A percentile compares a stretch with the other conserved stretches of the same genome.
phyloP scores from a whole-genome alignment of 2,888 invertebrate species.

The Drosophila percnosoma region DNA sequence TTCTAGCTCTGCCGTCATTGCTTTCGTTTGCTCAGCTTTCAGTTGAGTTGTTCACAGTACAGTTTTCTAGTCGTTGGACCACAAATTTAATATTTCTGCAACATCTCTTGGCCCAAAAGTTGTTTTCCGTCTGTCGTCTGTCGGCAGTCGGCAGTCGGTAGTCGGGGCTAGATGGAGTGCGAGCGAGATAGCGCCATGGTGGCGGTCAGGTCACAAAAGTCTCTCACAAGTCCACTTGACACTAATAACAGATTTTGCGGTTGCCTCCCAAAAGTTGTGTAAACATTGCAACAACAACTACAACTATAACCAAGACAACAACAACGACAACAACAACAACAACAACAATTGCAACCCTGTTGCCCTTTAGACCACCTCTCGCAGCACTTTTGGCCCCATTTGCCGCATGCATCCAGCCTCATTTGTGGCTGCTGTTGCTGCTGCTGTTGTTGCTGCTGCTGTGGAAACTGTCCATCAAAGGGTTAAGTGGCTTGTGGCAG shows the following conservation, averaged over 20 bases:
- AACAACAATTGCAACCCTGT: slow-evolving; percentile 19
- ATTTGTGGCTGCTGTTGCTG: slow-evolving; percentile 57
- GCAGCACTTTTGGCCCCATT: slow-evolving; percentile 4
- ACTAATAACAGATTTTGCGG: slow-evolving; percentile 78
- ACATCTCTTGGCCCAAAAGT: slow-evolving; percentile 39
- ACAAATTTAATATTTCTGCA: slow-evolving; percentile 55
- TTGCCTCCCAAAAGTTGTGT: slow-evolving; percentile 71
- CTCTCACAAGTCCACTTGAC: slow-evolving; percentile 74
- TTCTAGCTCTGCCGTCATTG: background rate
- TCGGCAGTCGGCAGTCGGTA: background rate
- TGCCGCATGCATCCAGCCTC: slow-evolving; percentile 41
- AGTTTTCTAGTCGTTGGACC: slow-evolving; percentile 20
- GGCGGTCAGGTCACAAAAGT: slow-evolving; percentile 69
- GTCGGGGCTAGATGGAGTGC: background rate
- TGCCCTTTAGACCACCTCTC: background rate
- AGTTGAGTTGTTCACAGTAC: slow-evolving; percentile 9
- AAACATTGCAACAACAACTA: slow-evolving; percentile 55
- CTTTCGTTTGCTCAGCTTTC: slow-evolving; percentile 3
- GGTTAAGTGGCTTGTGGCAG: slow-evolving; percentile 72
- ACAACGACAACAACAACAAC: background rate
- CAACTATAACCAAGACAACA: slow-evolving; percentile 1
- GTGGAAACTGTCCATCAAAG: slow-evolving; percentile 67
- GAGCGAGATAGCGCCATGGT: slow-evolving; percentile 1
- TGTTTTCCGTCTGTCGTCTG: slow-evolving; percentile 5
- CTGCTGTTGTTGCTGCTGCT: slow-evolving; percentile 31